Evolutionary conservation across 2,113 vertebrate species (phyloP).

Genomic region (Cinclus mexicanus): DNA sequence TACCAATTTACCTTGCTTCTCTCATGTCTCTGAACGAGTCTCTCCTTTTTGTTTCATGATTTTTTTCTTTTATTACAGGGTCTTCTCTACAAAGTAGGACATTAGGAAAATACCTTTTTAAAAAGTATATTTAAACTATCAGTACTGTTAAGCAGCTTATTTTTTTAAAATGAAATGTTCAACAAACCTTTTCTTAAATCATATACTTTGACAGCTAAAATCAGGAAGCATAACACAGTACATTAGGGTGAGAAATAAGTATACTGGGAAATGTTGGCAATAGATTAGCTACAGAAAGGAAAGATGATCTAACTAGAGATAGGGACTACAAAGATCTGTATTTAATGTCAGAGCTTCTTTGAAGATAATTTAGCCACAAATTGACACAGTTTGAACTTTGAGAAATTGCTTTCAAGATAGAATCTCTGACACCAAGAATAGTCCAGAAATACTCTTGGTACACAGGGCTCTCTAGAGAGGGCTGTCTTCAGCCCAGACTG

Average conservation of each 20-base stretch:
- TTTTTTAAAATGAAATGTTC: background rate
- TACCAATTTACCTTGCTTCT: background rate
- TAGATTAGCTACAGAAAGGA: background rate
- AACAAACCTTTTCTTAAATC: background rate
- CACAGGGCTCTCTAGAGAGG: fast-evolving
- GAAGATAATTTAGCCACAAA: background rate
- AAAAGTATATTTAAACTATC: background rate
- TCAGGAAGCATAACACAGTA: background rate
- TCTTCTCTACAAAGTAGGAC: background rate
- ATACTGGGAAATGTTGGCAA: background rate
- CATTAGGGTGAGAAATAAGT: background rate
- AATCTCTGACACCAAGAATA: background rate
- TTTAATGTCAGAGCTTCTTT: background rate
- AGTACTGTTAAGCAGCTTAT: background rate
- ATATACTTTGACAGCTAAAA: background rate
- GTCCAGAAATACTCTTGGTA: background rate
- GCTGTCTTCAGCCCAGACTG: background rate
- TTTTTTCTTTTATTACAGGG: background rate
- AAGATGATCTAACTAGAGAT: background rate
- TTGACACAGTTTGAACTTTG: background rate
- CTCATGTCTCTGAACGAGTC: background rate
- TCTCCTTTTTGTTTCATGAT: background rate
- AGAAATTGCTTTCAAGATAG: background rate
- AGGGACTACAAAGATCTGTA: background rate
- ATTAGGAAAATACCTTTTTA: background rate